Conservation (phyloP, 2,888 invertebrate species). For the Perizoma flavofasciatum region DNA sequence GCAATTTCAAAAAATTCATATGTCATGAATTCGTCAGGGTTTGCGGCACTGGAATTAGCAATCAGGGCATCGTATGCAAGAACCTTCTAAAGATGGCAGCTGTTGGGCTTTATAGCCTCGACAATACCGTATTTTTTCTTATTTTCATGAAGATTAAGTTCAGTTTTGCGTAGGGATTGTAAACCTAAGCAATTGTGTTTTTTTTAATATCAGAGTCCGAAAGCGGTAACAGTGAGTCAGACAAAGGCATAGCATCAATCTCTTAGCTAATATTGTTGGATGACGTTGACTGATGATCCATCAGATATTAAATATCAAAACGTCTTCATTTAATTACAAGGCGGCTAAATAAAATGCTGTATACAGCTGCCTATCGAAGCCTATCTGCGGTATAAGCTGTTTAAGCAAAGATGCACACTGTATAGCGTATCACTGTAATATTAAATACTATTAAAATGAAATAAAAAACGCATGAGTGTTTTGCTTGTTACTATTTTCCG, state of each 20-base stretch:
- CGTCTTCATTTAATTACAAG: slow-evolving; percentile 40
- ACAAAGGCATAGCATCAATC: slow-evolving; percentile 44
- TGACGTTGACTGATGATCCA: slow-evolving; percentile 46
- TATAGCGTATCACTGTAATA: too few relatives aligned
- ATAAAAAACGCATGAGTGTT: too few relatives aligned
- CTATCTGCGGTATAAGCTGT: too few relatives aligned
- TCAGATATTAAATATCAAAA: slow-evolving; percentile 43
- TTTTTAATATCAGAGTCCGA: slow-evolving; percentile 41
- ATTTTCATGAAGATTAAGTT: neutral
- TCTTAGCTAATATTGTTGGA: slow-evolving; percentile 40
- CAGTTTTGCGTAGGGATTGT: neutral
- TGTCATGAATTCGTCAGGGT: too few relatives aligned
- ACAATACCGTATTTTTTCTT: neutral
- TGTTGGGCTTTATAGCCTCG: slow-evolving; percentile 4
- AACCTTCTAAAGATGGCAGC: slow-evolving; percentile 4
- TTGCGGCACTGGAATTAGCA: too few relatives aligned
- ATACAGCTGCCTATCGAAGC: too few relatives aligned
- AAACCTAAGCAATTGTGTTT: slow-evolving; percentile 30
- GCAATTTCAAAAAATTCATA: too few relatives aligned
- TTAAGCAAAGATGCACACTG: too few relatives aligned
- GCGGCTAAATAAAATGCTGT: neutral
- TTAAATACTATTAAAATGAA: too few relatives aligned
- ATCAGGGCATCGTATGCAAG: neutral
- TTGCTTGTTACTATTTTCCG: too few relatives aligned
- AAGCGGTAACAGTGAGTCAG: slow-evolving; percentile 40